Evolutionary conservation across 2,113 vertebrate species (phyloP).

Genomic region (Nothocercus nigrocapillus): DNA sequence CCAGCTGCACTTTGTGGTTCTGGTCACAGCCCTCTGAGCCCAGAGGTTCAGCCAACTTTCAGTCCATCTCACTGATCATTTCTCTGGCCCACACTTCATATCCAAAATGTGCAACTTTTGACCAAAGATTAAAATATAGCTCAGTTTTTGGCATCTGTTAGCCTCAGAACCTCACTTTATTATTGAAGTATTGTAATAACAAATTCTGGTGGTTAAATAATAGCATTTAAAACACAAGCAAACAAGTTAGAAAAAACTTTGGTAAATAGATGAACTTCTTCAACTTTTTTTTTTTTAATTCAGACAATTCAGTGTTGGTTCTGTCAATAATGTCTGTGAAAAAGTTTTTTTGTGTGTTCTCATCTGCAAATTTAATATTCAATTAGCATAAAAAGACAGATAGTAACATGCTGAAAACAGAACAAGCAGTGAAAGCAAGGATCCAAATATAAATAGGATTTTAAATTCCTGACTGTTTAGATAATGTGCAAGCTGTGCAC

Average conservation of each 20-base stretch:
- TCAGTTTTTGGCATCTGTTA: not conserved
- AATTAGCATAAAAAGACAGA: slow-evolving; percentile 8
- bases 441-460: not conserved
- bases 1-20: too few species aligned
- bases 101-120: not conserved
- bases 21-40: too few species aligned
- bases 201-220: not conserved
- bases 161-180: not conserved
- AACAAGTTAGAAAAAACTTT: not conserved
- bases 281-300: not conserved
- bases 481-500: not conserved
- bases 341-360: slow-evolving; percentile 41
- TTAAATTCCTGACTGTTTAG: not conserved
- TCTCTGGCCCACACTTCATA: too few species aligned
- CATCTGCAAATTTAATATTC: not conserved
- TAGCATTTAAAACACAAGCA: not conserved
- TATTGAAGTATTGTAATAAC: not conserved
- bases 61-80: not conserved
- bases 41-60: not conserved
- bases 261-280: not conserved
- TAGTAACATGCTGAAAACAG: not conserved
- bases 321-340: not conserved
- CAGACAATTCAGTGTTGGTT: not conserved
- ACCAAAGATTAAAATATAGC: not conserved
- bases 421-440: not conserved